Conservation (phyloP, 2,113 vertebrate species). For the Phoenicopterus ruber region DNA sequence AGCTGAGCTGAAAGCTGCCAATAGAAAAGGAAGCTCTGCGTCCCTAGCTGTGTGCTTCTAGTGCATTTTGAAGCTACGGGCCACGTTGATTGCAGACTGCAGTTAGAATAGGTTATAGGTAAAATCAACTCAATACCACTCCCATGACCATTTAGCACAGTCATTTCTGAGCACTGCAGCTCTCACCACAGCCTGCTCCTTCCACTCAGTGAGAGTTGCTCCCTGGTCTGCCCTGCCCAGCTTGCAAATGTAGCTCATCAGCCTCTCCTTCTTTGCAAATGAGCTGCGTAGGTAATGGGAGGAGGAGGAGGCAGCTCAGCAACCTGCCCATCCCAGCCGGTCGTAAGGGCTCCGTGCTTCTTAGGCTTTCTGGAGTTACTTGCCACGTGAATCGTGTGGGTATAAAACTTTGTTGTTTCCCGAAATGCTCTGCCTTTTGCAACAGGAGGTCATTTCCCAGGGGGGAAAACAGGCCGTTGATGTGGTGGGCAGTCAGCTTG, state of each 20-base stretch:
- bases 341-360: neutral
- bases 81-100: neutral
- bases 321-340: neutral
- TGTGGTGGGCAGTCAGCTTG: neutral
- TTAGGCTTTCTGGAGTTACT: neutral
- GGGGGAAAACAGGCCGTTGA: neutral
- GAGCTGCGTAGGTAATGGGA: neutral
- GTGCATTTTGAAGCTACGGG: neutral
- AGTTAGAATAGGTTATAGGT: neutral
- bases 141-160: neutral
- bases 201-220: neutral
- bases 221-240: constrained; percentile 6
- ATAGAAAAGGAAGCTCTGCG: neutral
- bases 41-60: neutral
- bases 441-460: neutral
- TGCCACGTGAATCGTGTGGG: neutral
- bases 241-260: constrained; percentile 4
- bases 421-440: neutral
- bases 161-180: neutral
- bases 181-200: neutral
- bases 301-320: neutral
- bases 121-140: neutral
- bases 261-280: constrained; percentile 22
- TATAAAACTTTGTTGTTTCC: constrained; percentile 3
- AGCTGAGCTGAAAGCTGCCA: neutral